Conservation (phyloP, 2,888 invertebrate species). For the Acrobasis suavella region DNA sequence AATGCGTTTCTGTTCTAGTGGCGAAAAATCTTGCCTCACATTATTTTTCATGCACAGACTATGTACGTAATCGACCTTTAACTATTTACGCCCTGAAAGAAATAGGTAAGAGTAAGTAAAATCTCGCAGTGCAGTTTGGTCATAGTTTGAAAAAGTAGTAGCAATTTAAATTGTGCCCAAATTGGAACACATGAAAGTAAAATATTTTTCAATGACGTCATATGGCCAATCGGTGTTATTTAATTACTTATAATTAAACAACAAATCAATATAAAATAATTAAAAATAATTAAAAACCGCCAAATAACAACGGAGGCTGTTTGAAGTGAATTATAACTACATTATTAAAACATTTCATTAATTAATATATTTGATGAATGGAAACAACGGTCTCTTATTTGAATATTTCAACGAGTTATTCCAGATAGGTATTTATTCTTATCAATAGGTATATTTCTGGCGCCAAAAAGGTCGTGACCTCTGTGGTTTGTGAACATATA, state of each 20-base stretch:
- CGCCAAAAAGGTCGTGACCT: slow-evolving; percentile 53
- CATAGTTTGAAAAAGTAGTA: neutral
- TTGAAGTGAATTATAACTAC: neutral
- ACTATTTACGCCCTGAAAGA: too few species aligned
- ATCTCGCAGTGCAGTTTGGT: neutral
- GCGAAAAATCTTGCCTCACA: too few species aligned
- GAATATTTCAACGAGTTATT: slow-evolving; percentile 17
- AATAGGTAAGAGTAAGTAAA: too few species aligned
- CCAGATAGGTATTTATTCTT: slow-evolving; percentile 35
- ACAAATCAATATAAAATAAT: neutral
- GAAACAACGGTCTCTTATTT: neutral
- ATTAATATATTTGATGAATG: slow-evolving; percentile 11
- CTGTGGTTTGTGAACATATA: slow-evolving; percentile 37
- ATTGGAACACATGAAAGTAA: neutral
- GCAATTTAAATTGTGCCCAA: neutral
- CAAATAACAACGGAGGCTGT: neutral
- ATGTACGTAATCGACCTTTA: too few species aligned
- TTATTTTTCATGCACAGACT: too few species aligned
- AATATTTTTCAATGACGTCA: too few species aligned
- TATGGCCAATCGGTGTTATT: too few species aligned
- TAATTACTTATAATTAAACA: neutral
- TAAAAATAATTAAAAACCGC: neutral
- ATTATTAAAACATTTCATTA: neutral
- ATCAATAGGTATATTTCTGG: slow-evolving; percentile 42
- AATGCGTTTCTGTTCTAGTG: too few species aligned